Base-by-base conservation (phyloP, 2,797 vertebrate genomes). In the Leptatherina wallacei region DNA sequence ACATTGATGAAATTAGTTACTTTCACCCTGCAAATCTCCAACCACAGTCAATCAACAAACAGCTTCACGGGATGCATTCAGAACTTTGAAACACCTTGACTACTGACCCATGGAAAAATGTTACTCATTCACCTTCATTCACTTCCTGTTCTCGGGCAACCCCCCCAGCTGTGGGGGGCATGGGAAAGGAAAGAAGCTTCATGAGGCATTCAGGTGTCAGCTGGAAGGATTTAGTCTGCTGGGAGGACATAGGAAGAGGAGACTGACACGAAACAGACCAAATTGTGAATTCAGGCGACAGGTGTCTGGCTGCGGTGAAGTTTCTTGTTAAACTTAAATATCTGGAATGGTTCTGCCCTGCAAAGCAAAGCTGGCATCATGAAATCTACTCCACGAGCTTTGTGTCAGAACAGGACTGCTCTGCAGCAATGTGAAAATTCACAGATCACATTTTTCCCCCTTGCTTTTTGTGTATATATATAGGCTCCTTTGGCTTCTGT, bases 201-300 rank as follows among this genome's bases (percentile, higher is more conserved):
- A 36, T 20, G 73, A 76, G 69, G 69, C 61, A 20, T 82, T 89
- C 85, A 88, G 85, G 85, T 86, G 82, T 84, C 85, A 82, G 83
- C 64, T 76, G 80, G 73, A 64, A 68, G 64, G 77, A 73, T 56
- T 76, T 64, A 60, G 61, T 22, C 49, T 44, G 8, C 55, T 29
- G 71, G 65, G 64, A 42, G 35, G 52, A 85, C 77, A 81, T 57
- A 56, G 84, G 75, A 86, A 82, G 82, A 82, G 20, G 75, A 82
- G 30, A 61, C 80, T 52, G 72, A 81, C 71, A 65, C 29, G 9
- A 69, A 85, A 68, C 29, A 20, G 71, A 72, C 36, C 79, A 24
- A 27, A 81, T 35, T 69, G 47, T 86, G 84, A 90, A 77, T 60
- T 60, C 60, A 55, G 51, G 82, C 82, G 77, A 90, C 91, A 94